Conservation (phyloP, 1,140 invertebrate genomes). For the Agraylea sexmaculata region DNA sequence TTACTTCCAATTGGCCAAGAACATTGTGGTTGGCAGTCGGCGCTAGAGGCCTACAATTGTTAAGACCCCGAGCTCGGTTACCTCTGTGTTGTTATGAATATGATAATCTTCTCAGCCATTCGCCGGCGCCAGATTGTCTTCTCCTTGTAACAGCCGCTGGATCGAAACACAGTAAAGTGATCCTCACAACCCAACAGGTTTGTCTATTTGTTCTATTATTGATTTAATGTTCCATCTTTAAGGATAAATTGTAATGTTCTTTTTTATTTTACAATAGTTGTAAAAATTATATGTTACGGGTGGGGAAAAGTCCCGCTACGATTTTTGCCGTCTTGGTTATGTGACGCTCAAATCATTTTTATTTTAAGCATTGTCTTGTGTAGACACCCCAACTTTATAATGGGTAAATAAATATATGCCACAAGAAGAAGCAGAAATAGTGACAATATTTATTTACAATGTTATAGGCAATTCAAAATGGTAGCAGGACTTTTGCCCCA, state of each 20-base stretch:
- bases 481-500: too few relatives aligned
- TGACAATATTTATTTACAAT: too few relatives aligned
- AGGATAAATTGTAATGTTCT: conserved; percentile 2
- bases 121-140: conserved; percentile 74
- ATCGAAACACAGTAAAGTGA: conserved; percentile 79
- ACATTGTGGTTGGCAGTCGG: conserved; percentile 86
- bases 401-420: too few relatives aligned
- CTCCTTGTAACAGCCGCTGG: conserved; percentile 82
- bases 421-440: too few relatives aligned
- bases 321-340: neutral
- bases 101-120: conserved; percentile 74
- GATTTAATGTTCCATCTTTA: neutral
- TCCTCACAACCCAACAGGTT: conserved; percentile 76
- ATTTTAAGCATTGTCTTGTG: too few relatives aligned
- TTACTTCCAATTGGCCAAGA: conserved; percentile 89
- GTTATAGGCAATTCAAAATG: too few relatives aligned
- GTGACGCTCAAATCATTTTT: neutral
- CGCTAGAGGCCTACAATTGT: conserved; percentile 82
- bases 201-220: conserved; percentile 13
- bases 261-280: neutral
- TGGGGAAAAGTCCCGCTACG: neutral
- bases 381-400: too few relatives aligned
- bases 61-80: conserved; percentile 78
- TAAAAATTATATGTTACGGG: neutral
- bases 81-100: conserved; percentile 84